Conservation (phyloP, 2,113 vertebrate genomes). For the Heteronetta atricapilla region DNA sequence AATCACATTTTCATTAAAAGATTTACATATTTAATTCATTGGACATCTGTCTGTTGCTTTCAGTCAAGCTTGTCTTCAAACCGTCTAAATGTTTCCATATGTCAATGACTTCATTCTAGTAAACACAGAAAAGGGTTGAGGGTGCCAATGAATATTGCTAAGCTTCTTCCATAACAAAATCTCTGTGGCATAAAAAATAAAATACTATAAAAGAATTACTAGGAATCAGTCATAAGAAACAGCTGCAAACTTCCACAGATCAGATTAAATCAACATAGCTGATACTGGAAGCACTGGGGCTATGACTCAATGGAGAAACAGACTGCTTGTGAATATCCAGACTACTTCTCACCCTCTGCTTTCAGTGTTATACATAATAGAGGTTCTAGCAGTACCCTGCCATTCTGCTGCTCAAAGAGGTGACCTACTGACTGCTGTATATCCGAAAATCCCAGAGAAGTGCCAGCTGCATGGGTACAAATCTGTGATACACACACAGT, state of each 20-base stretch:
- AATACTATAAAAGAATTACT: slow-evolving; percentile 34
- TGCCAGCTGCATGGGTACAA: background rate
- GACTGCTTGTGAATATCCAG: background rate
- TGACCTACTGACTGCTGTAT: background rate
- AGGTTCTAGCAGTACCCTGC: background rate
- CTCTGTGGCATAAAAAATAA: slow-evolving; percentile 16
- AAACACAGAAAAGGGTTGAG: slow-evolving; percentile 15
- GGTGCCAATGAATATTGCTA: slow-evolving; percentile 39
- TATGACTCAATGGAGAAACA: slow-evolving; percentile 56
- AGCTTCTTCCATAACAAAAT: slow-evolving; percentile 51
- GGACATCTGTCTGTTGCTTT: slow-evolving; percentile 36
- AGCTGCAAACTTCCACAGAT: slow-evolving; percentile 24
- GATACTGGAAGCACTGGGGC: background rate
- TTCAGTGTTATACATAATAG: background rate
- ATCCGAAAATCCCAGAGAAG: background rate
- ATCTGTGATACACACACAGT: background rate
- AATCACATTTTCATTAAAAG: slow-evolving; percentile 3
- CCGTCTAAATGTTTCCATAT: slow-evolving; percentile 37
- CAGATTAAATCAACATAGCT: background rate
- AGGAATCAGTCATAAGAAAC: slow-evolving; percentile 47
- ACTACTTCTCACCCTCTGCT: background rate
- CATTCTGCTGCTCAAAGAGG: background rate
- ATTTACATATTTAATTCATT: slow-evolving; percentile 14
- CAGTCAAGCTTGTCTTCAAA: slow-evolving; percentile 21
- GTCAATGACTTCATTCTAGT: slow-evolving; percentile 61